A percentile compares a stretch with the other conserved stretches of the same genome.
Conservation (phyloP, 2,113 vertebrate genomes). For the Rousettus leschenaultii region DNA sequence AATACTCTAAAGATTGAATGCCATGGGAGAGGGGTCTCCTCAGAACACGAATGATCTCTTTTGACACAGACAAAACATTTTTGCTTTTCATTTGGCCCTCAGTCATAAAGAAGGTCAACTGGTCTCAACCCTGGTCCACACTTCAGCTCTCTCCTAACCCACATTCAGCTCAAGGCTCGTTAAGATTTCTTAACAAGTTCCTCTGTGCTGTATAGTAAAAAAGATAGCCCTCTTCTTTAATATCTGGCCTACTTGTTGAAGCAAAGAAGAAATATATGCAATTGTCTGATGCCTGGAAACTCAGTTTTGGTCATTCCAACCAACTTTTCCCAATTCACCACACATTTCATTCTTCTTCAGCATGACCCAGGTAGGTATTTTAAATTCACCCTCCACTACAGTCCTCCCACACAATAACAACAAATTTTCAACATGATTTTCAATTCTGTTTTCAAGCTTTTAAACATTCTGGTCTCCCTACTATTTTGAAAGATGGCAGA, state of each 20-base stretch:
- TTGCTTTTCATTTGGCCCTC: background rate
- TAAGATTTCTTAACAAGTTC: background rate
- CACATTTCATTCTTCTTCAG: background rate
- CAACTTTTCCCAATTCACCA: background rate
- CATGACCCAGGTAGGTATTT: background rate
- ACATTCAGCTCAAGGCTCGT: background rate
- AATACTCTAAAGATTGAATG: background rate
- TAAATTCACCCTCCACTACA: background rate
- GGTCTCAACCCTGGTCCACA: background rate
- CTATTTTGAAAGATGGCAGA: background rate
- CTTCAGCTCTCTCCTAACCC: background rate
- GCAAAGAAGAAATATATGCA: background rate
- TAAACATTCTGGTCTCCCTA: background rate
- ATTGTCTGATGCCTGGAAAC: background rate
- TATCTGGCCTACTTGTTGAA: background rate
- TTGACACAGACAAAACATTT: background rate
- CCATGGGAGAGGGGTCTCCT: background rate
- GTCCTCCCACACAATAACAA: background rate
- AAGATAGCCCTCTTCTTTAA: background rate
- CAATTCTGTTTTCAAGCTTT: background rate
- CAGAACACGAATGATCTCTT: background rate
- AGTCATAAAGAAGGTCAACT: background rate
- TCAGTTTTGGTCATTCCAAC: background rate
- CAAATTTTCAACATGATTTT: background rate
- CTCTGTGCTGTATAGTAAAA: background rate